Evolutionary conservation across 1,140 invertebrate genomes (phyloP), one percentile per base, ranked within the genome.

Genomic region (Teleopsis dalmanni): DNA sequence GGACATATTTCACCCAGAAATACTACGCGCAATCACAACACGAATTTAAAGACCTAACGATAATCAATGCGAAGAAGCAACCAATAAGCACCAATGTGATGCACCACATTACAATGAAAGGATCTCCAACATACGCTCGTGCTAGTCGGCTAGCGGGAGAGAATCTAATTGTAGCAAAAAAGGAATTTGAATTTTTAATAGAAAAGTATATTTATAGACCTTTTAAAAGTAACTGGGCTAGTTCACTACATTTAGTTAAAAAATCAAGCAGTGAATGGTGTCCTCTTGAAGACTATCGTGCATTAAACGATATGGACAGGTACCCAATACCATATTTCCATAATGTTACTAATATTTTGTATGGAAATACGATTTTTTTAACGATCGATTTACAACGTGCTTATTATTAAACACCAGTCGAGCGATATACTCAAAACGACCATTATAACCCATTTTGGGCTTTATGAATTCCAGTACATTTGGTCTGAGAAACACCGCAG

Each of bases 231-330:
- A 45, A 66, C 19, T 78, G 73, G 73, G 58, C 73, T 13, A 71
- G 65, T 4, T 69, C 72, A 16, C 46, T 76, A 4, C 68, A 73
- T 49, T 57, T 78, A 38, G 66, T 68, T 2, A 52, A 50, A 7
- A 76, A 76, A 47, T 55, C 59, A 41, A 51, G 67, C 48, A 68
- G 62, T 23, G 6, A 47, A 48, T 7, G 72, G 52, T 50, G 73
- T 3, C 54, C 65, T 1, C 71, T 64, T 48, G 70, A 73, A 0
- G 75, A 78, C 55, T 78, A 73, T 48, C 53, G 70, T 4, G 33
- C 42, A 13, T 48, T 78, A 0, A 79, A 78, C 52, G 34, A 54
- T 1, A 19, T 61, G 53, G 35, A 53, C 65, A 3, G 46, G 25
- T 48, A 51, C 25, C 48, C 51, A 8, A 48, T 52, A 23, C 45